Evolutionary conservation across 2,797 vertebrate species (phyloP).

Genomic region (Chaetodon trifasciatus): DNA sequence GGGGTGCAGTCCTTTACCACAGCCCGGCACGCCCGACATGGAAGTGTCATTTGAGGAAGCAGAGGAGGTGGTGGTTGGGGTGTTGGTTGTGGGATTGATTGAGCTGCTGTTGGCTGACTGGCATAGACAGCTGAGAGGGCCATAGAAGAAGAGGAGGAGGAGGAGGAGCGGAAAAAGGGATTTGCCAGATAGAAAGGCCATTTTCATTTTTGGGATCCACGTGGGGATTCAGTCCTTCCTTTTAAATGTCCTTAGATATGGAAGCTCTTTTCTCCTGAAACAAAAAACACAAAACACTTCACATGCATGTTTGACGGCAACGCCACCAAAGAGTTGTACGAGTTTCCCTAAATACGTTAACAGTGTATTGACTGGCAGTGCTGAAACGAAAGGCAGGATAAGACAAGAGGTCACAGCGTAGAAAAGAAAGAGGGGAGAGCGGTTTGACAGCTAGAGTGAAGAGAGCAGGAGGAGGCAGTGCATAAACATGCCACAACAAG

Average conservation of each 20-base stretch:
- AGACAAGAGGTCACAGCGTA: conserved; percentile 29
- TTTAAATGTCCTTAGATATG: conserved; percentile 23
- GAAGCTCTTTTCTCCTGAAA: conserved; percentile 58
- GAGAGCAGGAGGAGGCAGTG: conserved; percentile 56
- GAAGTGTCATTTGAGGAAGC: conserved; percentile 24
- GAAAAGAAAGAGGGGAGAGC: conserved; percentile 7
- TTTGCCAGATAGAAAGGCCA: conserved; percentile 48
- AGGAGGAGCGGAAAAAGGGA: conserved; percentile 17
- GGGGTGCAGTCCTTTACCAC: conserved; percentile 56
- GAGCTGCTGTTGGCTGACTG: conserved; percentile 52
- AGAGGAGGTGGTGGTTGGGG: background rate
- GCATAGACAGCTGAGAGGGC: conserved; percentile 59
- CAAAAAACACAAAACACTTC: conserved; percentile 20
- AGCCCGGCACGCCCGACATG: conserved; percentile 63
- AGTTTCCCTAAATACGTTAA: background rate
- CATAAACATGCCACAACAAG: conserved; percentile 77
- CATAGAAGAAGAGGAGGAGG: conserved; percentile 51
- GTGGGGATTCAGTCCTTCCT: conserved; percentile 20
- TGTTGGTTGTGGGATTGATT: conserved; percentile 5
- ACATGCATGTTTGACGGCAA: background rate
- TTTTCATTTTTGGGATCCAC: conserved; percentile 44
- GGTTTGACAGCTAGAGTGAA: conserved; percentile 46
- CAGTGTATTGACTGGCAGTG: background rate
- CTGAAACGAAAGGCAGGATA: conserved; percentile 6
- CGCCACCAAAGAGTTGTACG: background rate